phyloP scores from a whole-genome alignment of 2,888 invertebrate genomes.

The Trichopria drosophilae region DNA sequence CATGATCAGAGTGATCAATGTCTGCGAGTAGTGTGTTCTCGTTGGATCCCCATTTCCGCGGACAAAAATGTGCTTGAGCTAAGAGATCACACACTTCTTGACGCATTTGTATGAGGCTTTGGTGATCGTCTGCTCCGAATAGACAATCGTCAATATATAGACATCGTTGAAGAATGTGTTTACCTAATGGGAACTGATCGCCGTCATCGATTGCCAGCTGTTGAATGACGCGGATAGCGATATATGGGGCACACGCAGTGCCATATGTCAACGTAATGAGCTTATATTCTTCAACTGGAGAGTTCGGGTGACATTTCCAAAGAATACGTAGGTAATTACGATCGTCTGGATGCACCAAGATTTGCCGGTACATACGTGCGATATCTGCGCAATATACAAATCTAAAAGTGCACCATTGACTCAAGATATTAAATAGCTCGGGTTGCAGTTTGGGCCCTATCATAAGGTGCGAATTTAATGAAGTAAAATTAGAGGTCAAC shows the following conservation, averaged over 20 bases:
- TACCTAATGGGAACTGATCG: constrained; percentile 3
- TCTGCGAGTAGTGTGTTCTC: neutral
- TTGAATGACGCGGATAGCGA: constrained; percentile 32
- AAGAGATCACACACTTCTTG: constrained; percentile 11
- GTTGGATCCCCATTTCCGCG: constrained; percentile 31
- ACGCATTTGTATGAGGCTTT: neutral
- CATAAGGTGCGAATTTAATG: no score
- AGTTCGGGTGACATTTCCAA: neutral
- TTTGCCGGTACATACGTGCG: no score
- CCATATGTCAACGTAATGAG: constrained; percentile 27
- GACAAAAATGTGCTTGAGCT: constrained; percentile 4
- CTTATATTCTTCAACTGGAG: neutral
- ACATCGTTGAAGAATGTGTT: neutral
- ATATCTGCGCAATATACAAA: constrained; percentile 19
- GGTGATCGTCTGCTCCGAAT: constrained; percentile 14
- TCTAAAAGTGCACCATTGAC: neutral
- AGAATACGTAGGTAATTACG: constrained; percentile 1
- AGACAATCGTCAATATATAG: constrained; percentile 21
- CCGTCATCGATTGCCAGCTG: constrained; percentile 31
- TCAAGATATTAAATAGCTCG: constrained; percentile 1
- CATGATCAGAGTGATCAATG: constrained; percentile 12
- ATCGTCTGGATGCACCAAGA: constrained; percentile 9
- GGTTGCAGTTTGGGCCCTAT: constrained; percentile 14
- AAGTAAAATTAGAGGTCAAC: neutral
- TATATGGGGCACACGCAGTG: constrained; percentile 33